Evolutionary conservation across 2,113 vertebrate species (phyloP), one percentile per base, ranked within the genome.

Genomic region (Morone saxatilis): DNA sequence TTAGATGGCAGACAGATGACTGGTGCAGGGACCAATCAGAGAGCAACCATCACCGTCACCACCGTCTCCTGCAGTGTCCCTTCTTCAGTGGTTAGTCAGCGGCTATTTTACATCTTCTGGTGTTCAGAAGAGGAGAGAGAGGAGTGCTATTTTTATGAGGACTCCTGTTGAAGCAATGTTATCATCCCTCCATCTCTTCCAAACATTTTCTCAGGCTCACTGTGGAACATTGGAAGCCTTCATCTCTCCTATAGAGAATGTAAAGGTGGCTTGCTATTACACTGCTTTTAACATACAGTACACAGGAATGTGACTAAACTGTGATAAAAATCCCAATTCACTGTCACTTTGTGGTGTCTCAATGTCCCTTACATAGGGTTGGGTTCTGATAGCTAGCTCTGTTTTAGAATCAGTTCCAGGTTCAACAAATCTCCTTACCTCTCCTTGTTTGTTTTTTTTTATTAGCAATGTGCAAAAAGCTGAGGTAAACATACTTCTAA

Each of bases 1-100:
- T 81, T 80, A 5, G 41, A 72, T n/a, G 22, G 54, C 65, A 69
- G 63, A 60, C 43, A 20, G 41, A 47, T 4, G 63, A 4, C 51
- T 16, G 63, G 19, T 43, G 31, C 45, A 2, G 25, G 16, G 66
- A 51, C 47, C 66, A 11, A 45, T 72, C 51, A 43, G 13, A 57
- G 14, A 7, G 14, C n/a, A 20, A 17, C 5, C 48, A 12, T 36
- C 59, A 40, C 9, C 25, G 3, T 40, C 71, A 36, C 54, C 56
- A 2, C 31, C 48, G 10, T n/a, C 22, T 73, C 54, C n/a, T 20
- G 13, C 31, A 7, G 17, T 7, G 17, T 13, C 31, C 7, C 17
- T 6, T 38, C 13, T n/a, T 54, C 48, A 20, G 16, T 3, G 8
- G 47, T 25, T 2, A 16, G 22, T 17, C 31, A 7, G 0, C 4